These are phyloP conservation scores for Tenualosa ilisha DNA, from an alignment of 2,797 vertebrate species.

Conservation along the genomic window DNA sequence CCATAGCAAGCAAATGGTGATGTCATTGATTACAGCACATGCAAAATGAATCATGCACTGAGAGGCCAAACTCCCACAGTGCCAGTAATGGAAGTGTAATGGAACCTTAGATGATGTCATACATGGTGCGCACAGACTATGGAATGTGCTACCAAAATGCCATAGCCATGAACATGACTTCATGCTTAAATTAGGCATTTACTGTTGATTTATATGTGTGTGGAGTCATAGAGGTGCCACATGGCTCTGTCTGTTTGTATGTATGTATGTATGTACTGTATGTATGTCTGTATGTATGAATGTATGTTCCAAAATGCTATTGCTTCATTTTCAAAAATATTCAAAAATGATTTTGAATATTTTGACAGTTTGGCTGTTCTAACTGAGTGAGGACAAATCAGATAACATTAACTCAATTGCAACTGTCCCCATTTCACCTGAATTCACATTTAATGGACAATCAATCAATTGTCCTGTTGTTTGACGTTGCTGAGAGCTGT, in stretches of 20 bases:
- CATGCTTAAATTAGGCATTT: neutral
- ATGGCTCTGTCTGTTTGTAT: neutral
- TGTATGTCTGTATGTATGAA: too few relatives aligned
- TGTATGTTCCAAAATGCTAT: too few relatives aligned
- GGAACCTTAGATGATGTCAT: slow-evolving; percentile 15
- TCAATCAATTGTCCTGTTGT: too few relatives aligned
- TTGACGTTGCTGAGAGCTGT: too few relatives aligned
- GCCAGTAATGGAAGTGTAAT: slow-evolving; percentile 13
- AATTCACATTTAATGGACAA: too few relatives aligned
- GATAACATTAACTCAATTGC: too few relatives aligned
- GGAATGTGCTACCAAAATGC: neutral
- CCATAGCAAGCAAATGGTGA: slow-evolving; percentile 3
- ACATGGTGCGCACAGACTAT: neutral
- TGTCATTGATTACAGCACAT: slow-evolving; percentile 12
- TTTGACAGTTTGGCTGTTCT: too few relatives aligned
- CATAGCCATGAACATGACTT: neutral
- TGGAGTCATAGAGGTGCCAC: too few relatives aligned
- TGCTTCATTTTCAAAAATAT: too few relatives aligned
- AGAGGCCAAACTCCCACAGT: neutral
- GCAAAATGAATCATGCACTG: slow-evolving; percentile 5
- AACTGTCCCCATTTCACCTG: too few relatives aligned
- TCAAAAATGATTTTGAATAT: too few relatives aligned
- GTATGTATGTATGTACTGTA: neutral
- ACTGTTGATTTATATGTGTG: neutral
- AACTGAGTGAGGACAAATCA: too few relatives aligned